Base-by-base conservation (phyloP, 1,140 invertebrate species). In the Cydia pomonella region DNA sequence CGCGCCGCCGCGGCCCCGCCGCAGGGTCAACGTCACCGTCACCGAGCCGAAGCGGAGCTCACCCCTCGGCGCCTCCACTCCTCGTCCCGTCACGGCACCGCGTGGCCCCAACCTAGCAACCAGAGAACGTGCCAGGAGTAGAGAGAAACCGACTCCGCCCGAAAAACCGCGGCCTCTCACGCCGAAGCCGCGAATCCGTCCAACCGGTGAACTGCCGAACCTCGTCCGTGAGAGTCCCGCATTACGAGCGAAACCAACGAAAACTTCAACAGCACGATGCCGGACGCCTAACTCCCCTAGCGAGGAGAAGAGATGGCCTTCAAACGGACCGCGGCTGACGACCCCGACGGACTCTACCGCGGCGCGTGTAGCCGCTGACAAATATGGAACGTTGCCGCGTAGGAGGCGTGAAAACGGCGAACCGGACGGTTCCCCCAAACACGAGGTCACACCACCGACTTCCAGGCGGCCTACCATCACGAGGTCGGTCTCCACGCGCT, bases 331-430 rank as follows among this genome's bases (percentile, higher is more conserved):
- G n/a, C 82, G 87, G 33, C 77, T 92, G 25, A 82, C 92, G 12
- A 84, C 92, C 74, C 86, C 90, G 0, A 69, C 86, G 18, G 86
- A 90, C 80, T 80, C 91, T 82, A 81, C 76, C 84, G 79, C 95
- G 90, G 81, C 94, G 81, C 78, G 95, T 93, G 81, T 85, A 53
- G 92, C 95, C 0, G 91, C 95, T 5, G 95, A 96, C 74, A 95
- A 95, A 79, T 97, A 96, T 69, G 96, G 95, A 1, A 97, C 97
- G 0, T 85, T 97, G 10, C 96, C 96, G 0, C 94, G 97, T n/a
- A 93, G 96, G 62, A 93, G 94, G 72, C 93, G 93, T 69, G 95
- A 95, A 78, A 95, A 93, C 29, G 64, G 64, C 76, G 94, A 93
- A 18, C 90, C 90, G 4, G 95, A 94, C 80, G 93, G 86, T 73